phyloP scores from a whole-genome alignment of 1,140 invertebrate genomes.

The Coelopa frigida region DNA sequence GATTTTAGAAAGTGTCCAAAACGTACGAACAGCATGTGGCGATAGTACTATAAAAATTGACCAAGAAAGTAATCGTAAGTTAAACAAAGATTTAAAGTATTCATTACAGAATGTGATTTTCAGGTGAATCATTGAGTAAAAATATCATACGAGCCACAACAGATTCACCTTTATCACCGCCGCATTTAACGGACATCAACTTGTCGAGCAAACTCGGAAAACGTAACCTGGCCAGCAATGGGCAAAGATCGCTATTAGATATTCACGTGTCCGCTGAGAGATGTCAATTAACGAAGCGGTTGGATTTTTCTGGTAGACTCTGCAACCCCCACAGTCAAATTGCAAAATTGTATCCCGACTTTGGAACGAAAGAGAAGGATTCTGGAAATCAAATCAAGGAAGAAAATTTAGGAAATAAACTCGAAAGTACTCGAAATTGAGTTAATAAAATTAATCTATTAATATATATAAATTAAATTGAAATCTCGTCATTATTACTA shows the following conservation, averaged over 20 bases:
- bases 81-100: background rate
- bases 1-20: conserved; percentile 77
- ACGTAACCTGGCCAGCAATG: conserved; percentile 42
- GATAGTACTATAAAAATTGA: conserved; percentile 56
- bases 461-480: no score
- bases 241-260: conserved; percentile 55
- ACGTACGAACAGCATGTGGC: conserved; percentile 54
- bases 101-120: conserved; percentile 2
- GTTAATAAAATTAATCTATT: no score
- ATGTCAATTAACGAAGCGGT: conserved; percentile 52
- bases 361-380: conserved; percentile 50
- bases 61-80: conserved; percentile 49
- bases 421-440: conserved; percentile 9
- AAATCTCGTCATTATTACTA: no score
- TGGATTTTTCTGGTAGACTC: conserved; percentile 71
- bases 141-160: conserved; percentile 68
- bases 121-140: conserved; percentile 29
- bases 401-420: conserved; percentile 12
- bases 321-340: conserved; percentile 57
- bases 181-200: conserved; percentile 46
- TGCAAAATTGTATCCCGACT: conserved; percentile 72
- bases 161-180: conserved; percentile 74
- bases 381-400: conserved; percentile 13
- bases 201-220: conserved; percentile 39
- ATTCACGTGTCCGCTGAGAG: conserved; percentile 52